Evolutionary conservation across 1,140 invertebrate genomes (phyloP), one percentile per base, ranked within the genome.

Genomic region (Drosophila bocki): DNA sequence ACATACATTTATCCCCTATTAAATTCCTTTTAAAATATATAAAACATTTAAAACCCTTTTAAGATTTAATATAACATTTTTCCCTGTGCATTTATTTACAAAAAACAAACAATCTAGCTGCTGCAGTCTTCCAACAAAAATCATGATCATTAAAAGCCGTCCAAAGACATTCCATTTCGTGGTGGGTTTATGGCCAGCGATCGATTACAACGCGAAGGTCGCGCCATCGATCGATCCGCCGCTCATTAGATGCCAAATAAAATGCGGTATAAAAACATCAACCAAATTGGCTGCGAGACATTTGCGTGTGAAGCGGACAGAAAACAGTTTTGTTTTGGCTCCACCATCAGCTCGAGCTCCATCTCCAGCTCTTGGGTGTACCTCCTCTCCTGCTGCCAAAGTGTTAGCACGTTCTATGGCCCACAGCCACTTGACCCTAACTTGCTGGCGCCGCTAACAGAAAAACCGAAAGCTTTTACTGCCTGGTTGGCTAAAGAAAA

Each of bases 181-280:
- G 87, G 85, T 88, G 77, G 84, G 84, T 90, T 88, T 90, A 88
- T 90, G 75, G 75, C 70, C 68, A 19, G 70, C 62, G 68, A 60
- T 59, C 80, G 85, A 81, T 88, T 88, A 88, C 85, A 88, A 85
- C 70, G 59, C 81, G 85, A 88, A 88, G 85, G 85, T 82, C 85
- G 85, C 67, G 37, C 71, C 54, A 59, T 72, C 70, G 69, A 51
- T 74, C 70, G 69, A 70, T 70, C 63, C 69, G 67, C 19, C 33
- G 74, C 83, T 84, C 85, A 88, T 88, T 88, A 88, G 88, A 90
- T 85, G 85, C 81, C 81, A 90, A 88, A 88, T 90, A 90, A 88
- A 88, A 90, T 88, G 70, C 77, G 81, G 75, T 90, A 88, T 85
- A 88, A 85, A 90, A 88, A 78, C 81, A 90, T 75, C 58, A 81